Evolutionary conservation across 2,797 vertebrate genomes (phyloP).

Genomic region (Petrocephalus schoutedeni): DNA sequence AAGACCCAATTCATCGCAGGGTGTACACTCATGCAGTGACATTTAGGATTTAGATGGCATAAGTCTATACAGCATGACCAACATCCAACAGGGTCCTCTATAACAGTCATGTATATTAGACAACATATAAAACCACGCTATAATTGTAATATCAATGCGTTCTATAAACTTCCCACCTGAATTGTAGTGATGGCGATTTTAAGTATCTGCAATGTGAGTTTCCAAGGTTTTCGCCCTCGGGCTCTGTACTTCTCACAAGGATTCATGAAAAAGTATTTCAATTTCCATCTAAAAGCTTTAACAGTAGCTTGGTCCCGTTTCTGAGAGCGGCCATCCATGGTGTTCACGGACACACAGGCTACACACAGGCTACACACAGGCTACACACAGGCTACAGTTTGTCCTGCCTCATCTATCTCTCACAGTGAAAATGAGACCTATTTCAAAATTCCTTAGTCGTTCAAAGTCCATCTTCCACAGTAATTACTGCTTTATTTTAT

Average conservation of each 20-base stretch:
- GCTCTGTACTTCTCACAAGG: slow-evolving; percentile 91
- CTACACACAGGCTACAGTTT: neutral
- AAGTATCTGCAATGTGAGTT: slow-evolving; percentile 82
- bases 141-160: neutral
- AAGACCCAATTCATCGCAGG: neutral
- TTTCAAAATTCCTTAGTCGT: neutral
- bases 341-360: slow-evolving; percentile 3
- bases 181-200: slow-evolving; percentile 86
- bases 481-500: neutral
- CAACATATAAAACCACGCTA: neutral
- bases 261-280: slow-evolving; percentile 97
- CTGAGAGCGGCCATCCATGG: neutral
- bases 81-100: neutral
- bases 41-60: neutral
- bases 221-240: slow-evolving; percentile 88
- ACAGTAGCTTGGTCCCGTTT: slow-evolving; percentile 48
- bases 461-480: slow-evolving; percentile 6
- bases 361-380: neutral
- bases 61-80: neutral
- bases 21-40: neutral
- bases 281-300: slow-evolving; percentile 78
- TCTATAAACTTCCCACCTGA: slow-evolving; percentile 64
- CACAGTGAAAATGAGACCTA: neutral
- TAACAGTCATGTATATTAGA: neutral
- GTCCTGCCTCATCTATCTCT: slow-evolving; percentile 14